Base-by-base conservation (phyloP, 2,797 vertebrate species). In the Etheostoma perlongum region DNA sequence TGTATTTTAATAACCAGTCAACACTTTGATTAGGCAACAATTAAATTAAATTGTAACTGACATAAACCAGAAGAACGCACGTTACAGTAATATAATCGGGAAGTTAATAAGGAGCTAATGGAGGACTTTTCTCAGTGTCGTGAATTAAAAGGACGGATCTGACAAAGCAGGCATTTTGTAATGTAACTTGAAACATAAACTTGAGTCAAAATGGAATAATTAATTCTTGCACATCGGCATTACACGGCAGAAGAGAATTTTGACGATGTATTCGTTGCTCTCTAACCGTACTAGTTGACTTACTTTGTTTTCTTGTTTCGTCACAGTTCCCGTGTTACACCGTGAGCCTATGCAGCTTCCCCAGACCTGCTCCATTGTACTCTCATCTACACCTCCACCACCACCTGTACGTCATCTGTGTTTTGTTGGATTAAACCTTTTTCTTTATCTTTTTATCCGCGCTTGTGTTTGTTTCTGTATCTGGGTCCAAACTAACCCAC, bases 1-100 rank as follows among this genome's bases (percentile, higher is more conserved):
- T 15, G 33, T 11, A 79, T 69, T 85, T 85, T 58, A 81, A 55
- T 49, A 63, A 61, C 4, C 30, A 70, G 27, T 47, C 23, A 21
- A 5, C 3, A 52, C 21, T 33, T 58, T 54, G 10, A 65, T 64
- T 48, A 11, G 23, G 1, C 5, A 54, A 48, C 40, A 0, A 57
- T 42, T 3, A 1, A 55, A 33, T 63, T 4, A 0, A 6, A 11
- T 40, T 40, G 3, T 5, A 36, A 40, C 2, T 55, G 11, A 23
- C 11, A 9, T 15, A 9, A 18, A 1, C 33, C 14, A 54, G n/a
- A 59, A 4, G 12, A 40, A 12, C 23, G 27, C 0, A 0, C 44
- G 9, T 15, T 33, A 30, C 3, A 14, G 4, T n/a, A 14, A 36
- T 48, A 5, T 33, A 72, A 63, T 4, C 2, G 0, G n/a, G 49